These are phyloP conservation scores for Neodontobutis hainanensis DNA, from an alignment of 2,113 vertebrate genomes.

Conservation along the genomic window DNA sequence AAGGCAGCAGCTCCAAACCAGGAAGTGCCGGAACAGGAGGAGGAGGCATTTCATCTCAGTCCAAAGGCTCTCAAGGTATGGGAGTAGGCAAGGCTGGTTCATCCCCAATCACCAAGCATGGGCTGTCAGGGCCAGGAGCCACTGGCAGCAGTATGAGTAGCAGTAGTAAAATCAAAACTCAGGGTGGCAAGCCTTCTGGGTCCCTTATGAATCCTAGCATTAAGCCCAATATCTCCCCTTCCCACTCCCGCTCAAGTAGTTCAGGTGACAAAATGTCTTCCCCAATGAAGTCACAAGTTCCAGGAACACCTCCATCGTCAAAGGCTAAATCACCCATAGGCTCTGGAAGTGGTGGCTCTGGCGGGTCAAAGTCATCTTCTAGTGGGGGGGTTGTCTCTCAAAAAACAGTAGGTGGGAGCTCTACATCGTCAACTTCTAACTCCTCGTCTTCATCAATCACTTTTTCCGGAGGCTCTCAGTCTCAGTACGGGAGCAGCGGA, in stretches of 20 bases:
- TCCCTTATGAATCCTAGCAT: conserved; percentile 94
- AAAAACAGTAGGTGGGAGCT: conserved; percentile 82
- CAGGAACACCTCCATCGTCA: conserved; percentile 92
- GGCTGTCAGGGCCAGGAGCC: conserved; percentile 78
- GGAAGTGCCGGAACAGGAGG: conserved; percentile 80
- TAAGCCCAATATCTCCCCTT: conserved; percentile 97
- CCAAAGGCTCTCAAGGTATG: conserved; percentile 91
- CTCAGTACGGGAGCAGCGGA: conserved; percentile 85
- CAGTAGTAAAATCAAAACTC: conserved; percentile 91
- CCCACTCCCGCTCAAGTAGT: conserved; percentile 90
- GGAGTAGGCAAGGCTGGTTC: conserved; percentile 88
- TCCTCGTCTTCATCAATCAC: conserved; percentile 82
- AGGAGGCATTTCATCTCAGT: conserved; percentile 77
- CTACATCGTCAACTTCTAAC: conserved; percentile 79
- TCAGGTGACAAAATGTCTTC: conserved; percentile 92
- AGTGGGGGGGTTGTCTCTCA: conserved; percentile 87
- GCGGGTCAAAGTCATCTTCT: conserved; percentile 88
- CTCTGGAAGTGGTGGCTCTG: conserved; percentile 87
- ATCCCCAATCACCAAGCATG: conserved; percentile 94
- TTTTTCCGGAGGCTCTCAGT: conserved; percentile 81
- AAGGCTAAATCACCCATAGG: conserved; percentile 98
- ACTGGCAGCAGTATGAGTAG: conserved; percentile 77
- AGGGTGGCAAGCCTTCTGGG: conserved; percentile 91
- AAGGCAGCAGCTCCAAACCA: conserved; percentile 87
- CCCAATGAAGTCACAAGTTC: conserved; percentile 92